Conservation (phyloP, 2,888 invertebrate genomes). For the Nematopogon swammerdamellus region DNA sequence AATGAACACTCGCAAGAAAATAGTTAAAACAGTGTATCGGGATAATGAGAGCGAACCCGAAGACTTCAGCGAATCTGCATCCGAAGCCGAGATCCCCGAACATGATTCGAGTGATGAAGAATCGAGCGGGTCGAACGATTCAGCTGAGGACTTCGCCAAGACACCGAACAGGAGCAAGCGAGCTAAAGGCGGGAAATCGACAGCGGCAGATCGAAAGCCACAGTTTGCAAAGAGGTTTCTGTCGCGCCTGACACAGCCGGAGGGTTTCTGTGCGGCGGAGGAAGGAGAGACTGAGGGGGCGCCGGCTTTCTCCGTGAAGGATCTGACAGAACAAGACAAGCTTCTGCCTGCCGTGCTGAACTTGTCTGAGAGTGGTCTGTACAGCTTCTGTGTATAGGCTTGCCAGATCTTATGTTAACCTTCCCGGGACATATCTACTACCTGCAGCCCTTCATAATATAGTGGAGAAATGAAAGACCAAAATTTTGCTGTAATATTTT, state of each 20-base stretch:
- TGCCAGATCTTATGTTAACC: too few relatives aligned
- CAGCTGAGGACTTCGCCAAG: conserved; percentile 27
- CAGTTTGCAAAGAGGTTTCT: conserved; percentile 25
- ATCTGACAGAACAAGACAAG: conserved; percentile 44
- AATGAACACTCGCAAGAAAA: conserved; percentile 30
- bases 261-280: conserved; percentile 7
- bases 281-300: conserved; percentile 17
- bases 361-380: conserved; percentile 49
- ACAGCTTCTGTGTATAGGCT: too few relatives aligned
- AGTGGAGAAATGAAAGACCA: too few relatives aligned
- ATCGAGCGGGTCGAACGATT: conserved; percentile 19
- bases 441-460: too few relatives aligned
- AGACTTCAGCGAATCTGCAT: conserved; percentile 51
- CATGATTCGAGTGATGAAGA: conserved; percentile 31
- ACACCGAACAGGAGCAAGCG: conserved; percentile 12
- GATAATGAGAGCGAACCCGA: conserved; percentile 25
- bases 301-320: conserved; percentile 30
- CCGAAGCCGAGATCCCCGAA: conserved; percentile 41
- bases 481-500: too few relatives aligned
- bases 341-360: conserved; percentile 39
- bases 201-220: conserved; percentile 26
- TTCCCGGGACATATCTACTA: too few relatives aligned
- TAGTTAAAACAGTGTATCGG: conserved; percentile 39
- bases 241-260: conserved; percentile 12
- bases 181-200: conserved; percentile 18